phyloP scores from a whole-genome alignment of 2,888 invertebrate genomes.

The Cyclophora albipunctata region DNA sequence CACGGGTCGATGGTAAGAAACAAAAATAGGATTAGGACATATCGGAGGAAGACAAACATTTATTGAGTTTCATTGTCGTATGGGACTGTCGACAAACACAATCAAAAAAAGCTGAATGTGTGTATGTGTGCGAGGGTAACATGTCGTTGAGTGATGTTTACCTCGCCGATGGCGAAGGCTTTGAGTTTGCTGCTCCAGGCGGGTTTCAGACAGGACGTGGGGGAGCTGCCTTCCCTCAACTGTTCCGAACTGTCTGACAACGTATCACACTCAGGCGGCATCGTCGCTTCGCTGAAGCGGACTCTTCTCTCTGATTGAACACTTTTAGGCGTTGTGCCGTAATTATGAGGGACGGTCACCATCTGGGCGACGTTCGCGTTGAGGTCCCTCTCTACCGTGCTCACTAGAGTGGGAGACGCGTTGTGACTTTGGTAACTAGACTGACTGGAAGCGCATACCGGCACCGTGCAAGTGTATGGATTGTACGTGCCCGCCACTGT shows the following conservation, averaged over 20 bases:
- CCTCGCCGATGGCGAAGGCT: constrained; percentile 75
- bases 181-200: constrained; percentile 72
- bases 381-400: constrained; percentile 50
- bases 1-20: constrained; percentile 45
- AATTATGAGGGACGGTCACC: constrained; percentile 34
- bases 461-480: constrained; percentile 59
- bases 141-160: constrained; percentile 68
- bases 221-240: constrained; percentile 51
- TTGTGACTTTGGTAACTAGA: constrained; percentile 33
- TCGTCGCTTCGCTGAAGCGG: constrained; percentile 64
- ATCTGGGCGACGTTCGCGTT: constrained; percentile 54
- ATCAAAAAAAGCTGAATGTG: constrained; percentile 68
- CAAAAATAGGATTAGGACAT: constrained; percentile 40
- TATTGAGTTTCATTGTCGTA: constrained; percentile 33
- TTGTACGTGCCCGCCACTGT: constrained; percentile 68
- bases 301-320: constrained; percentile 69
- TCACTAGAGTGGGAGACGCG: constrained; percentile 38
- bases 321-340: constrained; percentile 49
- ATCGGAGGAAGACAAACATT: constrained; percentile 45
- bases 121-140: constrained; percentile 45
- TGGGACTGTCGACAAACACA: constrained; percentile 70
- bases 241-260: constrained; percentile 54
- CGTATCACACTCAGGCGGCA: constrained; percentile 54
- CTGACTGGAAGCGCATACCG: constrained; percentile 44
- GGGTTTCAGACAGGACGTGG: constrained; percentile 58